Base-by-base conservation (phyloP, 2,113 vertebrate species). In the Athene noctua region DNA sequence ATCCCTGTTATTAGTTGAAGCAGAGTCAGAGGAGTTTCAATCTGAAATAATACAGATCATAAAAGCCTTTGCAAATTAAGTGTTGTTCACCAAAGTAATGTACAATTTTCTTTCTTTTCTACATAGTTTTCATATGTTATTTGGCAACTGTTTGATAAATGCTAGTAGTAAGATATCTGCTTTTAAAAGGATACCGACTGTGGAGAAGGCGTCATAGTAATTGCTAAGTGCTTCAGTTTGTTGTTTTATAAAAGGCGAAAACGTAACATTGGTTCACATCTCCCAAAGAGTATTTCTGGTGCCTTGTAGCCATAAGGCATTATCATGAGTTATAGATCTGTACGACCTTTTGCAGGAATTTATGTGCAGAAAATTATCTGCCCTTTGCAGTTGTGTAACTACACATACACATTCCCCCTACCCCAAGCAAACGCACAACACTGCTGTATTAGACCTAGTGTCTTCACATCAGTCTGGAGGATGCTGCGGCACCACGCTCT, bases 71-170 rank as follows among this genome's bases (percentile, higher is more conserved):
- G 36, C 49, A 79, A 94, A 67, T 20, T 23, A 80, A 86, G 7
- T 13, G 42, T 34, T 72, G 23, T 32, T 91, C 73, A 85, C 52
- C 8, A 27, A 88, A 83, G 13, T 34, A 66, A 77, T 55, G 57
- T 7, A 79, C 46, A 46, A 49, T 78, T 93, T 86, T 71, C 19
- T 81, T 94, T 70, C 30, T 71, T 88, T 86, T 16, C 51, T 92
- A 51, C 14, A 32, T 30, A 74, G 26, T 55, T 74, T 80, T 63
- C 47, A 30, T 74, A 47, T n/a, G 16, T 38, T 91, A 65, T 78
- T 94, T 91, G 36, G 66, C 77, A 95, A 57, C 34, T 67, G 20
- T 49, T 91, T 87, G 30, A 30, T 92, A 89, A 91, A 62, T 85
- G 49, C 19, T 44, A 65, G 54, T 22, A 40, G 63, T 46, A 82